A percentile compares a stretch with the other conserved stretches of the same genome.
These are phyloP conservation scores for Zaprionus africanus DNA, from an alignment of 1,140 invertebrate genomes.

Conservation along the genomic window DNA sequence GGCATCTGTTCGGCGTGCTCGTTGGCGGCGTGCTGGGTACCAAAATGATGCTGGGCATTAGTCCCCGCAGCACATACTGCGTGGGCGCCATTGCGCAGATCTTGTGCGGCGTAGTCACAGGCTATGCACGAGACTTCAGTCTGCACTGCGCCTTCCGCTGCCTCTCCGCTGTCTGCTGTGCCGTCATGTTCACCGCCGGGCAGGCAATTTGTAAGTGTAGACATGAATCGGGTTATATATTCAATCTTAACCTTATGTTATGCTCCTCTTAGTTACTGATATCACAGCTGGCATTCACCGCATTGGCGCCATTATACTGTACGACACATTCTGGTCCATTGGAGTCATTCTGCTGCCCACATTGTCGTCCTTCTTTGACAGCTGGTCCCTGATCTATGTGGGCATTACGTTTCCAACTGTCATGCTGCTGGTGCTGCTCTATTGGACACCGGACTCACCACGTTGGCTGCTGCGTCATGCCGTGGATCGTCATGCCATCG, in stretches of 20 bases:
- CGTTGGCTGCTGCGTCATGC: constrained; percentile 83
- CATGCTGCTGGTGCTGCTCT: constrained; percentile 79
- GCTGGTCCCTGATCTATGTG: constrained; percentile 84
- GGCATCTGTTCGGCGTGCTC: constrained; percentile 84
- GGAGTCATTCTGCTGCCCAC: constrained; percentile 84
- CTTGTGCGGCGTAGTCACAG: constrained; percentile 80
- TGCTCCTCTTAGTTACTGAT: constrained; percentile 65
- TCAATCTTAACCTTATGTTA: rapidly evolving
- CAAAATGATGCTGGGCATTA: constrained; percentile 81
- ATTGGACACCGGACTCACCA: constrained; percentile 84
- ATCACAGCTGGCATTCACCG: constrained; percentile 83
- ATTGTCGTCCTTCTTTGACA: constrained; percentile 80
- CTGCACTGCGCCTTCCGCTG: constrained; percentile 83
- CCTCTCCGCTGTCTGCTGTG: constrained; percentile 81
- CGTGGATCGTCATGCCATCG: constrained; percentile 59
- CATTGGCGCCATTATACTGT: constrained; percentile 82
- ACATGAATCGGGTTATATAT: background rate
- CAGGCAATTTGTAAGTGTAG: constrained; percentile 80
- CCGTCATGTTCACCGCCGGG: constrained; percentile 81
- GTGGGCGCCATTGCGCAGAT: constrained; percentile 80
- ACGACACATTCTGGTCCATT: constrained; percentile 85
- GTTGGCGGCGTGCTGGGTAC: constrained; percentile 83
- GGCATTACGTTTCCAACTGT: constrained; percentile 84
- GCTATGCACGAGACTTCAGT: constrained; percentile 78
- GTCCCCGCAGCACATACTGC: constrained; percentile 82